Base-by-base conservation (phyloP, 2,888 invertebrate genomes). In the Vanessa cardui region DNA sequence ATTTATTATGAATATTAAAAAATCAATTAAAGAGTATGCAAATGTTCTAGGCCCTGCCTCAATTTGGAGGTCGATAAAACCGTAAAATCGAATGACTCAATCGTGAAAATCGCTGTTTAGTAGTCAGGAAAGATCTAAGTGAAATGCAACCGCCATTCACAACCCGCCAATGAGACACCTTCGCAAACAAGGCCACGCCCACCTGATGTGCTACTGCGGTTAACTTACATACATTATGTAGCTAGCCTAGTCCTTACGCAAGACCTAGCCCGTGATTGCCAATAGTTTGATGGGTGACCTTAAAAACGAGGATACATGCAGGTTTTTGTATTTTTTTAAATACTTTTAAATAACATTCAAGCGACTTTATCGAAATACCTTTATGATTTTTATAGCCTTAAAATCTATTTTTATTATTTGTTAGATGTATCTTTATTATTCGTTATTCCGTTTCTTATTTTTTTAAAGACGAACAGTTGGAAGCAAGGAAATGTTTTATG, bases 131-230 rank as follows among this genome's bases (percentile, higher is more conserved):
- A 81, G 83, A 82, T 78, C 76, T 72, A 78, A 83, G 88, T 86
- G 88, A 90, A 90, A 90, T 90, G 89, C 88, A 87, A 84, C 83
- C 83, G 83, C 86, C 83, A 85, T 85, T 80, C 80, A 68, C 68
- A 71, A 75, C 78, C 80, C 73, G 78, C 90, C 90, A 90, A 91
- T 91, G 78, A 77, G 76, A 76, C 74, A 76, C 79, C 80, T 80
- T 74, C 79, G 78, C 74, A 76, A 74, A 77, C 80, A 81, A 85
- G 83, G 86, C 87, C 85, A 84, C 90, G 89, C 90, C 90, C 76
- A 89, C 88, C 72, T 78, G 75, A 76, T 74, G 73, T 73, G 74
- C 73, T 71, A 68, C 61, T 69, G 72, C 69, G 74, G 72, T 72
- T 72, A 74, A 73, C 74, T 76, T 74, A 76, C 71, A 69, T 71